phyloP scores from a whole-genome alignment of 2,113 vertebrate genomes.

The Cololabis saira region DNA sequence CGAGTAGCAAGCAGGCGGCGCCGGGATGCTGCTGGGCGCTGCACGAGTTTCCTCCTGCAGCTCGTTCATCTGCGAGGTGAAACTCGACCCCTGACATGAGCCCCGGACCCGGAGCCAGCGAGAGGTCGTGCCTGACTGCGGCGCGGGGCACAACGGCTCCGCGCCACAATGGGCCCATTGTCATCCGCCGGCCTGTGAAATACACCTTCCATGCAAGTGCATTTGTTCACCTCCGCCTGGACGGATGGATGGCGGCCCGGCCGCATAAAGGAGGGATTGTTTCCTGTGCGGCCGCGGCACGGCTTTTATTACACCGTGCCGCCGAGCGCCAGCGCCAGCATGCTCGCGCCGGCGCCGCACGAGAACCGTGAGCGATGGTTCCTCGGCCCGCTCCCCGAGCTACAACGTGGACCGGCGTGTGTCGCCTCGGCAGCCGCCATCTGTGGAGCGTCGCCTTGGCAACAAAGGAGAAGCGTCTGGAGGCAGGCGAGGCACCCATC shows the following conservation, averaged over 20 bases:
- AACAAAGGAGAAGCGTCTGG: constrained; percentile 71
- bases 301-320: constrained; percentile 62
- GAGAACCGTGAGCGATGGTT: constrained; percentile 35
- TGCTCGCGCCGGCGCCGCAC: constrained; percentile 33
- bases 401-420: constrained; percentile 21
- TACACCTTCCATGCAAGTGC: constrained; percentile 75
- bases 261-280: constrained; percentile 77
- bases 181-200: constrained; percentile 73
- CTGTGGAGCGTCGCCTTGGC: constrained; percentile 70
- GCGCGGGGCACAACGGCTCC: constrained; percentile 34
- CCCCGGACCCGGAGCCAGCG: constrained; percentile 42
- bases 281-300: constrained; percentile 72
- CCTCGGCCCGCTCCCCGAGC: constrained; percentile 42
- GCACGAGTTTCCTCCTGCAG: constrained; percentile 53
- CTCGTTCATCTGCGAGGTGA: constrained; percentile 63
- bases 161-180: constrained; percentile 76
- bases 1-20: constrained; percentile 47
- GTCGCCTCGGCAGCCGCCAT: constrained; percentile 67
- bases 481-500: constrained; percentile 29
- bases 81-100: constrained; percentile 62
- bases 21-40: constrained; percentile 36
- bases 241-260: constrained; percentile 79
- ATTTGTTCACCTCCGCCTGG: constrained; percentile 79
- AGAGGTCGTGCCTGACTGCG: constrained; percentile 65
- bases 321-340: constrained; percentile 28